phyloP scores from a whole-genome alignment of 2,797 vertebrate genomes.

The Anguilla pacifica region DNA sequence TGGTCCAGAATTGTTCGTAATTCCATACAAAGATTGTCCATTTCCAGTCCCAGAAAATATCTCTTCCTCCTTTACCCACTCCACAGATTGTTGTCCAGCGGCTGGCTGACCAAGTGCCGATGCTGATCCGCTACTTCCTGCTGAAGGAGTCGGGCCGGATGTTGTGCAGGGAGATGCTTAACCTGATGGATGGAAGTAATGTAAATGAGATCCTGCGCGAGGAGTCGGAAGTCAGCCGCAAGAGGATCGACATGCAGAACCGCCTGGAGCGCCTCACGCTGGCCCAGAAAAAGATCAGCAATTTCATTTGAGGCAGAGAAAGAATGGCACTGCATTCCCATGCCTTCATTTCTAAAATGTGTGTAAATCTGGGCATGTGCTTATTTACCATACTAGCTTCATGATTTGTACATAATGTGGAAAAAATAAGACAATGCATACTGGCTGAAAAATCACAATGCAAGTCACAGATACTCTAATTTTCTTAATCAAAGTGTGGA shows the following conservation, averaged over 20 bases:
- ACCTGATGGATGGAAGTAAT: constrained; percentile 61
- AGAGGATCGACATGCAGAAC: constrained; percentile 50
- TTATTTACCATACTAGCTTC: neutral
- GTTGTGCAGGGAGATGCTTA: constrained; percentile 63
- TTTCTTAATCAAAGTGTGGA: too few species aligned
- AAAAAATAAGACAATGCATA: too few species aligned
- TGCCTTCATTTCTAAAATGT: too few species aligned
- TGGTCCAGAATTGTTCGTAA: too few species aligned
- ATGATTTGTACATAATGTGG: neutral
- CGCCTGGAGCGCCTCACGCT: constrained; percentile 40
- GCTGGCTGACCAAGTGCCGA: constrained; percentile 70
- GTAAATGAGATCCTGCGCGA: constrained; percentile 64
- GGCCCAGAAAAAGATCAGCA: too few species aligned
- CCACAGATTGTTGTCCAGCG: constrained; percentile 63
- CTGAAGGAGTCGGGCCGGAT: constrained; percentile 55
- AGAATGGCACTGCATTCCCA: too few species aligned
- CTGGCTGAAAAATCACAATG: too few species aligned
- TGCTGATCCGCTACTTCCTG: constrained; percentile 68
- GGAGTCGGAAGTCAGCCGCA: constrained; percentile 48
- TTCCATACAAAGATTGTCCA: too few species aligned
- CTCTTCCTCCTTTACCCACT: neutral
- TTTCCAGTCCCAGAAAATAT: neutral
- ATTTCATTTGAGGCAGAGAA: too few species aligned
- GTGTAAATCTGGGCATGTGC: neutral
- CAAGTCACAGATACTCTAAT: too few species aligned